phyloP scores from a whole-genome alignment of 2,113 vertebrate genomes.

The Crotophaga sulcirostris region DNA sequence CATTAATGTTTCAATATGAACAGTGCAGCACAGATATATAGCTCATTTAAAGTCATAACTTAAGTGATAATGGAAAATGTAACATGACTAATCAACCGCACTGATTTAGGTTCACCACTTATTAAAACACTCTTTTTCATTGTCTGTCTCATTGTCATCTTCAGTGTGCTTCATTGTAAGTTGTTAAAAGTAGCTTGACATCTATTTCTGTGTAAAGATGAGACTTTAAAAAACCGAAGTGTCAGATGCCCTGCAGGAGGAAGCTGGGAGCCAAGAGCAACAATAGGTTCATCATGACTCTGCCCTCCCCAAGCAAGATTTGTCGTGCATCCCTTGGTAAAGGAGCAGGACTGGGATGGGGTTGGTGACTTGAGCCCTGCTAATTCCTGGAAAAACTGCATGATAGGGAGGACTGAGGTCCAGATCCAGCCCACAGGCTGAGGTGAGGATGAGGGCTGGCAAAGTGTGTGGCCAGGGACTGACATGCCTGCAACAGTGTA shows the following conservation, averaged over 20 bases:
- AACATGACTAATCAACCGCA: neutral
- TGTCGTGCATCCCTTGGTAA: neutral
- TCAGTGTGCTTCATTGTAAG: neutral
- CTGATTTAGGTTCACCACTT: neutral
- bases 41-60: neutral
- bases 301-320: neutral
- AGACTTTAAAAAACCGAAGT: neutral
- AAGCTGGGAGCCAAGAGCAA: neutral
- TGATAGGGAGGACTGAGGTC: neutral
- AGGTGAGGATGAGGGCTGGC: too few relatives aligned
- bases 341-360: neutral
- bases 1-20: neutral
- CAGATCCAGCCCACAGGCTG: too few relatives aligned
- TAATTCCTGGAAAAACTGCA: neutral
- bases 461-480: too few relatives aligned
- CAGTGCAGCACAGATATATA: neutral
- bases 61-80: neutral
- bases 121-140: neutral
- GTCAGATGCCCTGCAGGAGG: neutral
- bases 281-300: neutral
- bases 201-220: neutral
- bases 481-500: too few relatives aligned
- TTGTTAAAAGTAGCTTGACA: neutral
- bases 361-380: accelerated
- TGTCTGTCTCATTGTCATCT: neutral